phyloP scores from a whole-genome alignment of 2,113 vertebrate species.

The Ophthalmolycus amberensis region DNA sequence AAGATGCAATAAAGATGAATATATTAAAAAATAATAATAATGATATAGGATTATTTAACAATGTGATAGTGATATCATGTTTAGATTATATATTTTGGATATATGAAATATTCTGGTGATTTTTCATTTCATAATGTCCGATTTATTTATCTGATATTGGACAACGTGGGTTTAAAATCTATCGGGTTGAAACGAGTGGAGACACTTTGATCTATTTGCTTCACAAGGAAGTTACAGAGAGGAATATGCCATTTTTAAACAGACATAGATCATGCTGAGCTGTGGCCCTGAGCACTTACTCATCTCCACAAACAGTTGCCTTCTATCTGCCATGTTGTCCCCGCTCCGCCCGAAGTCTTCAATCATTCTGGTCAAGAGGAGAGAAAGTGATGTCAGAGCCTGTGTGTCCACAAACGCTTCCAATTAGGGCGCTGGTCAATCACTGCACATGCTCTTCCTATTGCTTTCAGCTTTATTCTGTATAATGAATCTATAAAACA shows the following conservation, averaged over 20 bases:
- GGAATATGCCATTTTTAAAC: slow-evolving; percentile 51
- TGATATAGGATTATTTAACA: not conserved
- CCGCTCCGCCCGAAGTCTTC: slow-evolving; percentile 91
- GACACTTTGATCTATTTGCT: slow-evolving; percentile 46
- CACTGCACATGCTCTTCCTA: not conserved
- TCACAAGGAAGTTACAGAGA: slow-evolving; percentile 34
- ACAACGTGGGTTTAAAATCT: not conserved
- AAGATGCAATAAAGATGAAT: not conserved
- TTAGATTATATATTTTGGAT: not conserved
- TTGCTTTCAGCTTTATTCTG: slow-evolving; percentile 8
- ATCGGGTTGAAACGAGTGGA: not conserved
- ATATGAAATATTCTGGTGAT: too few species aligned
- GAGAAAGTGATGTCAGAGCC: slow-evolving; percentile 62
- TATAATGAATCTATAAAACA: not conserved
- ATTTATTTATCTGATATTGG: not conserved
- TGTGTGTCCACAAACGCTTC: slow-evolving; percentile 1
- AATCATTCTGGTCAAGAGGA: slow-evolving; percentile 92
- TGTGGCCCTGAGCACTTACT: slow-evolving; percentile 87
- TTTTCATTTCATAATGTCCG: not conserved
- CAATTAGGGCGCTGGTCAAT: slow-evolving; percentile 4
- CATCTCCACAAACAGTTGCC: slow-evolving; percentile 99
- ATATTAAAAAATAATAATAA: not conserved
- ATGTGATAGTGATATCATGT: not conserved
- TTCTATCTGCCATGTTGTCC: slow-evolving; percentile 98
- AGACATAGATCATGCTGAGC: slow-evolving; percentile 31